Base-by-base conservation (phyloP, 1,140 invertebrate genomes). In the Neodiprion virginianus region DNA sequence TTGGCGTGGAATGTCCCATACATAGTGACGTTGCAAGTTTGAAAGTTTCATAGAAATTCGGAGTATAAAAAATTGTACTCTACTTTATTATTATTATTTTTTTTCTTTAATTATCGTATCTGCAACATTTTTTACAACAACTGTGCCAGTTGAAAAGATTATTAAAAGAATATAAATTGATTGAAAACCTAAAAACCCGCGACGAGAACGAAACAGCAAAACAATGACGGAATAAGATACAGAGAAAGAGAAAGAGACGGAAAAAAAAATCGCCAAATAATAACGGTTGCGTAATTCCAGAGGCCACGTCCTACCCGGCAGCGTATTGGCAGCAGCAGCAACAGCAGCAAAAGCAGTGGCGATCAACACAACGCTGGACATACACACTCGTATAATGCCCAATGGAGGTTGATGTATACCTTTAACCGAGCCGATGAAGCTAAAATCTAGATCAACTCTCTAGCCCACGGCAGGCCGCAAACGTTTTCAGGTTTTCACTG, bases 201-300 rank as follows among this genome's bases (percentile, higher is more conserved):
- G 53, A 61, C 53, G n/a, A 40, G 5, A 12, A 61, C 8, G 8
- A 61, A 14, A 8, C 8, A 61, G n/a, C 11, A 61, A 61, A 61
- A 61, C 53, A 61, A 61, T 5, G 53, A 12, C 8, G 53, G 8
- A 61, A 61, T 12, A 14, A 61, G 53, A 14, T 7, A 5, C 3
- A 61, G n/a, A 17, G 53, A 61, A 61, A 61, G n/a, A 14, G 53
- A 12, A 61, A 61, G 7, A 61, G 7, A 61, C 11, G n/a, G 53
- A 61, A 61, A 61, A 61, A 61, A 61, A 61, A 61, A 61, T 61
- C 53, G 53, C 53, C 53, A 61, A 61, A 61, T 61, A 61, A 61
- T 61, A 61, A 61, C 53, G 11, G 8, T 61, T 61, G n/a, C 53
- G 53, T 61, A 61, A 61, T 61, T 61, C 53, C 53, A 61, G 53